Evolutionary conservation across 2,113 vertebrate species (phyloP), one percentile per base, ranked within the genome.

Genomic region (Python bivittatus): DNA sequence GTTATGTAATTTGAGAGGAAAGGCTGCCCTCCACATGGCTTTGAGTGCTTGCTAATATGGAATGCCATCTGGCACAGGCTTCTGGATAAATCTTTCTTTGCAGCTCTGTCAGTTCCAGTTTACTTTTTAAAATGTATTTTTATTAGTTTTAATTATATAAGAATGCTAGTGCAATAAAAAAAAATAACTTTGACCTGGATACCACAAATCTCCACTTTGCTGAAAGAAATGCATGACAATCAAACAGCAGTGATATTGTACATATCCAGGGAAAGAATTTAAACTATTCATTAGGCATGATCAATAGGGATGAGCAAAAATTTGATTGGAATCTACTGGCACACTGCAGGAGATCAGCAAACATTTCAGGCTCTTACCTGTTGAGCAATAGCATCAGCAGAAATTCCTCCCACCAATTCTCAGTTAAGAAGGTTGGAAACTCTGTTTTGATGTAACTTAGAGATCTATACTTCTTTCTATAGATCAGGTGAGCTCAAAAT

Each of bases 1-100:
- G 15, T 92, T 92, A 92, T 56, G 44, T 89, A 84, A 92, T 79
- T 33, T 8, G 10, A 44, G 54, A 88, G 53, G 53, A 10, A 60
- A 61, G 8, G 68, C 56, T 92, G 42, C 72, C 13, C 2, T 84
- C 91, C 72, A 22, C 8, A 20, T 44, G 44, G 29, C 72, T 89
- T 84, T 53, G 22, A 84, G 9, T 15, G 86, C 27, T 42, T 60
- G 53, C 86, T 58, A 88, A 88, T 58, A 38, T 89, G 20, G 72
- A 42, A 84, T 38, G 72, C 29, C 72, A 58, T 44, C 68, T 88
- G 68, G 84, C 25, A 29, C 29, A 88, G 48, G 23, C 60, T 87
- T 23, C 85, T 87, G 58, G 22, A 54, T 38, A 44, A 79, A 23
- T 25, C 29, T 44, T 22, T 29, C 44, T 84, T 61, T 84, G 72